These are phyloP conservation scores for Nothocercus julius DNA, from an alignment of 2,113 vertebrate genomes.

Conservation along the genomic window DNA sequence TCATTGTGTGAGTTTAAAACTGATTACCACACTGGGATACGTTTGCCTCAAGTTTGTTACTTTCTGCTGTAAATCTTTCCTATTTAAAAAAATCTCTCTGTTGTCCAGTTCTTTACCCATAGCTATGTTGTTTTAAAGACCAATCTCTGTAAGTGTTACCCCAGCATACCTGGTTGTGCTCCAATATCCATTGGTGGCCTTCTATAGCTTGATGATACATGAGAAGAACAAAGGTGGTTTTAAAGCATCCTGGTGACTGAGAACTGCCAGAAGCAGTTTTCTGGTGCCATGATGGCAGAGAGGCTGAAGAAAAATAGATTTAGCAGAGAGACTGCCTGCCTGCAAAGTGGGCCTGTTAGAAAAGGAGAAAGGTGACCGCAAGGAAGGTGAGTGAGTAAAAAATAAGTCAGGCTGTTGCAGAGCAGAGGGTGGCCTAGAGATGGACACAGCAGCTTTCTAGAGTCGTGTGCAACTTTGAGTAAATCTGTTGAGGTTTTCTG, in stretches of 20 bases:
- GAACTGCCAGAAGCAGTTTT: background rate
- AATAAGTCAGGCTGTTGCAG: background rate
- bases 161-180: background rate
- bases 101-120: background rate
- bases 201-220: background rate
- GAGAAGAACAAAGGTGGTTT: background rate
- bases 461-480: background rate
- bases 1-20: background rate
- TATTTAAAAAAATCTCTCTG: background rate
- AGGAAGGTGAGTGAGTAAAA: background rate
- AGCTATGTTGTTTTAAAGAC: background rate
- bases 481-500: background rate
- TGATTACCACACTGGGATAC: background rate
- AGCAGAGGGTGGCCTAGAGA: background rate
- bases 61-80: background rate
- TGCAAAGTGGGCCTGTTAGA: background rate
- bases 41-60: background rate
- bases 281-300: background rate
- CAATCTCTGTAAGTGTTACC: accelerated
- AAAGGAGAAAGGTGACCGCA: background rate
- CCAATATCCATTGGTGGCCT: background rate
- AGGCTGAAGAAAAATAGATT: background rate
- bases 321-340: background rate
- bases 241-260: background rate
- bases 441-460: background rate